Base-by-base conservation (phyloP, 1,140 invertebrate genomes). In the Elymnias hypermnestra region DNA sequence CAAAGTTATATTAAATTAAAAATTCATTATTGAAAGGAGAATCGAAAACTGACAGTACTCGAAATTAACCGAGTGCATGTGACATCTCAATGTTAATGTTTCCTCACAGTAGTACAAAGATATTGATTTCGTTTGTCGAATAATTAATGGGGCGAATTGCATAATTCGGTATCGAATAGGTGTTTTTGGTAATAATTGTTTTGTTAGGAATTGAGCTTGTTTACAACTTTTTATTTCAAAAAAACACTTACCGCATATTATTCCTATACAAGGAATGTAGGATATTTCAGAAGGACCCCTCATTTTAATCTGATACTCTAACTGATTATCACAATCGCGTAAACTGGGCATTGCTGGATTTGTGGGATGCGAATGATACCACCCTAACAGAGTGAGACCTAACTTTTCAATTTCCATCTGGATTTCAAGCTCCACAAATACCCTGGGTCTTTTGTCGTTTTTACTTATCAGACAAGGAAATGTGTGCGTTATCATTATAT, bases 301-400 rank as follows among this genome's bases (percentile, higher is more conserved):
- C 94, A 98, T 95, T 74, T 93, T 93, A 35, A 98, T 94, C 87
- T 99, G 95, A 88, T 98, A 97, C 61, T 97, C 95, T 42, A 98
- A 87, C 76, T 98, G 97, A 52, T 93, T 91, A 67, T 97, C 95
- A 50, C 97, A 94, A 78, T 98, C 97, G 29, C 94, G 88, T 0
- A 98, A 83, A 9, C 95, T 96, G 5, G 96, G 96, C 51, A 96
- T 94, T 5, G 95, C 94, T 53, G 94, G 91, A 48, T 94, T 93
- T 26, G 92, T 90, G 0, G 96, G 96, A 88, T 98, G 97, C n/a
- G 95, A 97, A 73, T 98, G 97, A 88, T 98, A 98, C 96, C 97
- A 98, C 2, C 96, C 97, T 19, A 98, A 92, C 5, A 98, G 85
- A 15, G 91, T 91, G 15, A 97, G 87, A 41, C 94, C 92, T 50